Evolutionary conservation across 2,888 invertebrate genomes (phyloP), one percentile per base, ranked within the genome.

Genomic region (Allolobophora icterica): DNA sequence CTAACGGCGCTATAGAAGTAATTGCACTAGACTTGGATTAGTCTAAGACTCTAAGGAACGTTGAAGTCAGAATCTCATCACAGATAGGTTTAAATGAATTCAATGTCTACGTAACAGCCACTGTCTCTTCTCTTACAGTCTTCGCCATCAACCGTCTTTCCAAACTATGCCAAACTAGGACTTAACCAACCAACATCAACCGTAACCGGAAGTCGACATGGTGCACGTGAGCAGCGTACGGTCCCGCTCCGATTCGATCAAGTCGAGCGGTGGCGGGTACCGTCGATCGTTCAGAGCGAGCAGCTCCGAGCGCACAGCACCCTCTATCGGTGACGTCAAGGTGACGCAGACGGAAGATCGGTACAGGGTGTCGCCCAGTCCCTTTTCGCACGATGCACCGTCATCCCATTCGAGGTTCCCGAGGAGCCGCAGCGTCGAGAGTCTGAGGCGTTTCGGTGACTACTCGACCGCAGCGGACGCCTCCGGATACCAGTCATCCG

Each of bases 331-430:
- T 5, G 35, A 87, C 87, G 87, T 87, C 35, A 87, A 33, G 34
- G 87, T 87, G 35, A 87, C 87, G 19, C 34, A 19, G 17, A 87
- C 35, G 87, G 87, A 87, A 15, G 87, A 87, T 1, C 87, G 87
- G 0, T 8, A 38, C 15, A 1, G 34, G 35, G 15, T 35, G 17
- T 35, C 87, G 34, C 5, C 38, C 87, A 87, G 87, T 15, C 87
- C 87, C 19, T 87, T 87, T 87, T 87, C 87, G 87, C 87, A 87
- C 34, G 87, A 87, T 33, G 87, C 21, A 34, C 34, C 87, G 19
- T 87, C 34, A 6, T 34, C 30, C 94, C 96, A 13, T 95, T 95
- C 92, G 95, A 95, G 33, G 96, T 96, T 92, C 95, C 95, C 11
- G 13, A 33, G 89, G 35, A 89, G 89, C 45, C 89, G 89, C 89